A percentile compares a stretch with the other conserved stretches of the same genome.
phyloP scores from a whole-genome alignment of 2,888 invertebrate species.

The Orchesellides sinensis region DNA sequence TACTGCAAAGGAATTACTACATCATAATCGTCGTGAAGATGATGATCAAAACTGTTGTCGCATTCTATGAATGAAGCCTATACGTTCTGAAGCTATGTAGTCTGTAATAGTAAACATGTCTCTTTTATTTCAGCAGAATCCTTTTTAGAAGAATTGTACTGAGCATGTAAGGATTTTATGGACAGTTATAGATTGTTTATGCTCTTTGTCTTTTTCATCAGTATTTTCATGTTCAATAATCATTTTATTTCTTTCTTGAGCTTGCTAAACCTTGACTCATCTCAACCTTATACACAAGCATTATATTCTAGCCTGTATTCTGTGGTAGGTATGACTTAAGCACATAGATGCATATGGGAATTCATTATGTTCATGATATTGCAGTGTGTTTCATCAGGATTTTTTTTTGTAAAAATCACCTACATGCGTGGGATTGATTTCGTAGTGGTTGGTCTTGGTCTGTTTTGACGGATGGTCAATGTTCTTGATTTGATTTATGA shows the following conservation, averaged over 20 bases:
- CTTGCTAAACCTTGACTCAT: too few species aligned
- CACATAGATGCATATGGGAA: not conserved
- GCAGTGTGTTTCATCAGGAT: not conserved
- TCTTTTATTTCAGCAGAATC: too few species aligned
- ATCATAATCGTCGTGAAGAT: slow-evolving; percentile 50
- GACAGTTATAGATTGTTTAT: slow-evolving; percentile 49
- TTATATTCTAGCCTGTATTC: too few species aligned
- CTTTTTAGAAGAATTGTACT: too few species aligned
- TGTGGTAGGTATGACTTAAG: not conserved
- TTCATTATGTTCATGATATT: too few species aligned
- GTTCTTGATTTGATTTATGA: slow-evolving; percentile 53
- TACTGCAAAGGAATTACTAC: slow-evolving; percentile 41
- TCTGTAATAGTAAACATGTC: too few species aligned
- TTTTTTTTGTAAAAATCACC: slow-evolving; percentile 9
- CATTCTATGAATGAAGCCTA: slow-evolving; percentile 12
- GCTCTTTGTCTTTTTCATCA: slow-evolving; percentile 22
- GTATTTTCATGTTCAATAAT: slow-evolving; percentile 10
- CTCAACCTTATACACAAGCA: too few species aligned
- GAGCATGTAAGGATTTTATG: slow-evolving; percentile 33
- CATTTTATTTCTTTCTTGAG: not conserved
- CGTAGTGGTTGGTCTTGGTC: slow-evolving; percentile 31
- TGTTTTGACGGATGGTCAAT: slow-evolving; percentile 29
- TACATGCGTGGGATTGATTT: slow-evolving; percentile 6
- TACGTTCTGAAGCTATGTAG: too few species aligned
- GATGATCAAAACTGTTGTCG: slow-evolving; percentile 47